Evolutionary conservation across 2,888 invertebrate species (phyloP), one percentile per base, ranked within the genome.

Genomic region (Chalcis sispes): DNA sequence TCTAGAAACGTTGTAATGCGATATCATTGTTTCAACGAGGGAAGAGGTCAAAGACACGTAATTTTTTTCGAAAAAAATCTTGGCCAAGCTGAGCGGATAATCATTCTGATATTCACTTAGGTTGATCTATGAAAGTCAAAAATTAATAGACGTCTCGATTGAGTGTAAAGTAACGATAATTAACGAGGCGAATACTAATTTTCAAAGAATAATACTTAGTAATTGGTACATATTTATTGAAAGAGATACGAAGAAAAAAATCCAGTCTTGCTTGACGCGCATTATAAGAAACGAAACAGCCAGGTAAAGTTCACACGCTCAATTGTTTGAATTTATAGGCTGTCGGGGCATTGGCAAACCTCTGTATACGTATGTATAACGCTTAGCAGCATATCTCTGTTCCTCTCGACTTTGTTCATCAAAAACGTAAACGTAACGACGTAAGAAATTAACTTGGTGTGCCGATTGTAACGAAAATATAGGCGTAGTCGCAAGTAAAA

Each of bases 371-470:
- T 56, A 59, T 62, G 66, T 62, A 18, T n/a, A n/a, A 59, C 66
- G 66, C 66, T 25, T n/a, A n/a, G n/a, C n/a, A n/a, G n/a, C n/a
- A n/a, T n/a, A n/a, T n/a, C 50, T 73, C 18, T 46, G n/a, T 13
- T 50, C 50, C 54, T 29, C 3, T 27, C 20, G 3, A 25, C 46
- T 18, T 46, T 25, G 46, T 50, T 64, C 29, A 78, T 77, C 72
- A n/a, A 74, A 72, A 75, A 75, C 79, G 75, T 73, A 79, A 81
- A 80, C 59, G 75, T 81, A 81, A 77, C 78, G 81, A 77, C 80
- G 81, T 79, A 81, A 80, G 80, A 82, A 84, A 81, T 82, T 81
- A 82, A 81, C 82, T 48, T 20, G 50, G 15, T 7, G 7, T 42
- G 13, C 27, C 25, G 58, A 58, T 58, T 48, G 64, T 23, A 75